Evolutionary conservation across 2,888 invertebrate genomes (phyloP).

Genomic region (Dascillus cervinus): DNA sequence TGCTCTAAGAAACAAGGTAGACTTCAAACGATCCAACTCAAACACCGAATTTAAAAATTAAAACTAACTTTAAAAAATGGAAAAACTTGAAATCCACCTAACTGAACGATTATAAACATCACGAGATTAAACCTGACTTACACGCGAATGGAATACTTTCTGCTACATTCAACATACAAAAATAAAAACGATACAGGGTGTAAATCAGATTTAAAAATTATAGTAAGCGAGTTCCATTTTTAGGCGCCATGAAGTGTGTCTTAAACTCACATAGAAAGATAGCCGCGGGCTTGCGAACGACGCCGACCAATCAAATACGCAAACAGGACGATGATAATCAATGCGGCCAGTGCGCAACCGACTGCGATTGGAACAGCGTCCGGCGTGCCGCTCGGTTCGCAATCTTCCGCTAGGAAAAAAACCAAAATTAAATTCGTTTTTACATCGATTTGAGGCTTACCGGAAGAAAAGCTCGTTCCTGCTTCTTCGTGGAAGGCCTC

Average conservation of each 20-base stretch:
- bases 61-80: too few relatives aligned
- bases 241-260: slow-evolving; percentile 24
- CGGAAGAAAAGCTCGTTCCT: slow-evolving; percentile 53
- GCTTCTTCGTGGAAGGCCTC: slow-evolving; percentile 60
- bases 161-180: too few relatives aligned
- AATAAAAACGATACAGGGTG: too few relatives aligned
- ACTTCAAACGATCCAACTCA: too few relatives aligned
- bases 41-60: too few relatives aligned
- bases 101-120: too few relatives aligned
- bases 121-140: too few relatives aligned
- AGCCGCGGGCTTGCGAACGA: slow-evolving; percentile 74
- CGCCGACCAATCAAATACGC: slow-evolving; percentile 90
- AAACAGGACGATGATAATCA: slow-evolving; percentile 84
- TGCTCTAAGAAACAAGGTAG: too few relatives aligned
- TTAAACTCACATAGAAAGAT: slow-evolving; percentile 72
- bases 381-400: slow-evolving; percentile 62
- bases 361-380: slow-evolving; percentile 97
- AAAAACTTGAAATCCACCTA: too few relatives aligned
- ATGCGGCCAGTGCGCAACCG: slow-evolving; percentile 82
- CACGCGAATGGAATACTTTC: too few relatives aligned
- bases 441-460: slow-evolving; percentile 39
- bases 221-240: too few relatives aligned
- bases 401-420: slow-evolving; percentile 57
- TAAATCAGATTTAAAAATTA: too few relatives aligned
- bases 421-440: slow-evolving; percentile 7